Conservation (phyloP, 2,113 vertebrate species). For the Empidonax alnorum region DNA sequence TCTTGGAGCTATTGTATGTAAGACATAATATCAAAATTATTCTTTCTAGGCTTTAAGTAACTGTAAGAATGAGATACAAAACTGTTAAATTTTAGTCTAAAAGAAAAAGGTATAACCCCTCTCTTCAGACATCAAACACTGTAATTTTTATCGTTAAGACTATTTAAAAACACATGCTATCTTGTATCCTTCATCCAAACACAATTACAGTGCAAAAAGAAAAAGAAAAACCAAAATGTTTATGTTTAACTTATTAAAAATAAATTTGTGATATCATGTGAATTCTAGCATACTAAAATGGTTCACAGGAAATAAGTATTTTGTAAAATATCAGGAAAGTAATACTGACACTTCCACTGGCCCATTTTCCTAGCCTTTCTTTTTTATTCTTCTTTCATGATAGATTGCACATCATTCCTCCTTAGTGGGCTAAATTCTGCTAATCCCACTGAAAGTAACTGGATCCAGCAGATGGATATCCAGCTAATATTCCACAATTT, state of each 20-base stretch:
- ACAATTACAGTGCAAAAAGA: background rate
- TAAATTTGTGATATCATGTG: background rate
- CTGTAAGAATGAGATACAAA: background rate
- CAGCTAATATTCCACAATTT: background rate
- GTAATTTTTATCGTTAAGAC: background rate
- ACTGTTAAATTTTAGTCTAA: background rate
- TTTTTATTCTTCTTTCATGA: background rate
- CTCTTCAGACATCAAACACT: background rate
- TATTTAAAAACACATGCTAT: background rate
- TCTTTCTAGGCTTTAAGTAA: background rate
- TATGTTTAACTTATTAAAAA: background rate
- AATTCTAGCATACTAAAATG: background rate
- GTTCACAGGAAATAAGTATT: background rate
- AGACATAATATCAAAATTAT: background rate
- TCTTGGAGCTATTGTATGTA: background rate
- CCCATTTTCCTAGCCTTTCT: background rate
- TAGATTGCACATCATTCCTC: background rate
- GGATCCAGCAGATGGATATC: background rate
- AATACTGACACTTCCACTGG: background rate
- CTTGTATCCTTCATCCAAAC: background rate
- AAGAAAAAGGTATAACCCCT: background rate
- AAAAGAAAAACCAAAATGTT: background rate
- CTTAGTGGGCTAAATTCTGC: background rate
- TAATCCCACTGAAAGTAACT: background rate
- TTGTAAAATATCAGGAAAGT: background rate